phyloP scores from a whole-genome alignment of 2,113 vertebrate species.

The Pelmatolapia mariae region DNA sequence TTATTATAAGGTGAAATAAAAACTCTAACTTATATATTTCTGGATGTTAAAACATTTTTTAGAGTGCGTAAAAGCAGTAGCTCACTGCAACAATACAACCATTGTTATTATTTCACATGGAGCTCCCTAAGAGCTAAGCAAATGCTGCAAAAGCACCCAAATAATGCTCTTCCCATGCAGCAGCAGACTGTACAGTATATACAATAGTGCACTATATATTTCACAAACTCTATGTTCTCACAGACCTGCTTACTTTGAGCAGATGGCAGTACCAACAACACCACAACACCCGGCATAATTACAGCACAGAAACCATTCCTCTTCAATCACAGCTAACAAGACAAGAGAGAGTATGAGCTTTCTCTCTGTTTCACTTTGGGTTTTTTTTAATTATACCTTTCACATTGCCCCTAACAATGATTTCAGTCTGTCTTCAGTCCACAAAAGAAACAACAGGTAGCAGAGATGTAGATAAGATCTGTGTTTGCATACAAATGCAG shows the following conservation, averaged over 20 bases:
- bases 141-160: background rate
- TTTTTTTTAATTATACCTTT: background rate
- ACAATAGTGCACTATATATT: background rate
- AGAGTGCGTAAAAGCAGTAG: background rate
- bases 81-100: background rate
- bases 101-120: background rate
- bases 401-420: background rate
- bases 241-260: slow-evolving; percentile 5
- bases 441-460: background rate
- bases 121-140: background rate
- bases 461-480: background rate
- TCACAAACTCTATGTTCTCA: background rate
- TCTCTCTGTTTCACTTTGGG: background rate
- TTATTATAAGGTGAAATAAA: background rate
- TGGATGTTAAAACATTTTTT: background rate
- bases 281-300: slow-evolving; percentile 4
- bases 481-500: background rate
- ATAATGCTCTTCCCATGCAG: background rate
- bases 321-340: slow-evolving; percentile 19
- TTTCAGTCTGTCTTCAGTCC: background rate
- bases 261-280: slow-evolving; percentile 40
- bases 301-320: slow-evolving; percentile 21
- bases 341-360: background rate
- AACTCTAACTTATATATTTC: background rate
- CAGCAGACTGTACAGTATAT: background rate